Evolutionary conservation across 2,888 invertebrate species (phyloP).

Genomic region (Gortyna flavago): DNA sequence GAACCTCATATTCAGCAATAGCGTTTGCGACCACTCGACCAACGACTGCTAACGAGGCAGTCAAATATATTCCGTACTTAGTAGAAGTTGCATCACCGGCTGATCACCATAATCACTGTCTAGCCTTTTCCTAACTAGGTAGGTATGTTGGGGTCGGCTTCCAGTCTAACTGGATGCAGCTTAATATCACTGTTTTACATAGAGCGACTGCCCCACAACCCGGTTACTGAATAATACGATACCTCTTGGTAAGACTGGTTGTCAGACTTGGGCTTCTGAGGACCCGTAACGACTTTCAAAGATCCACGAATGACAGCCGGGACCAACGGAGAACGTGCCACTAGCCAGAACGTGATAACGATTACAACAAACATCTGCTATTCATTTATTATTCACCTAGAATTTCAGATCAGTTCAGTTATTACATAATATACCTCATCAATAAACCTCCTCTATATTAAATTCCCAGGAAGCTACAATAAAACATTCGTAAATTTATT

Average conservation of each 20-base stretch:
- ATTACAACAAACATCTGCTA: constrained; percentile 11
- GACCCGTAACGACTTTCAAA: neutral
- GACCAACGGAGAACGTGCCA: neutral
- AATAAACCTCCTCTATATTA: constrained; percentile 41
- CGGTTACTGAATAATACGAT: no score
- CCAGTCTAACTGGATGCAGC: neutral
- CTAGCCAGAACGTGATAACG: neutral
- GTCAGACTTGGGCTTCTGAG: neutral
- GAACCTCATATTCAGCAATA: neutral
- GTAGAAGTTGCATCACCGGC: neutral
- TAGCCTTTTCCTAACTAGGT: neutral
- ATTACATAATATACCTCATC: constrained; percentile 27
- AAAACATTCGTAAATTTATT: constrained; percentile 46
- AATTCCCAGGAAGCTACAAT: constrained; percentile 18
- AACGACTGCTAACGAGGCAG: neutral
- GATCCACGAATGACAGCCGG: no score
- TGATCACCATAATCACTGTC: neutral
- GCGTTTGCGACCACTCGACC: neutral
- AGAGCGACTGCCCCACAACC: neutral
- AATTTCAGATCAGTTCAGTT: constrained; percentile 29
- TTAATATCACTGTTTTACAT: neutral
- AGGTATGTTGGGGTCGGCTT: neutral
- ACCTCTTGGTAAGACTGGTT: neutral
- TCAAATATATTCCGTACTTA: neutral
- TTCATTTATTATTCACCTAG: constrained; percentile 11